Evolutionary conservation across 1,140 invertebrate species (phyloP).

Genomic region (Zaprionus gabonicus): DNA sequence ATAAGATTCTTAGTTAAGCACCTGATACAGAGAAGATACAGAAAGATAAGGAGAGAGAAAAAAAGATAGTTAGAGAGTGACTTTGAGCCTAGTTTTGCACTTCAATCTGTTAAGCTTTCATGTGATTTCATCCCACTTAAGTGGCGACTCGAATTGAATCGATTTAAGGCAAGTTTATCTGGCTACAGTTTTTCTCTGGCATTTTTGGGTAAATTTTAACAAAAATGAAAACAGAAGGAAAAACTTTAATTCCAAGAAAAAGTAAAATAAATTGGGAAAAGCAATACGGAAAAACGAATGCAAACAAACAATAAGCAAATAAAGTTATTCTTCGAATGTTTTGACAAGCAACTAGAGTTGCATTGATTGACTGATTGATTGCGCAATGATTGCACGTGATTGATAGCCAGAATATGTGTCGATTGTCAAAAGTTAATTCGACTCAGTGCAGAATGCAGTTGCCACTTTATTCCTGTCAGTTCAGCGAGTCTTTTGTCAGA

Average conservation of each 20-base stretch:
- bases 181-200: neutral
- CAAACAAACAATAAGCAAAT: neutral
- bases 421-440: neutral
- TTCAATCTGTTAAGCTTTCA: neutral
- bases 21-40: neutral
- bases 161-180: neutral
- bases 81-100: no score
- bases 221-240: neutral
- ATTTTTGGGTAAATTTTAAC: neutral
- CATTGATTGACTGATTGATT: conserved; percentile 4
- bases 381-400: neutral
- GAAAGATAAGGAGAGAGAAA: neutral
- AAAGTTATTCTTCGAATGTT: neutral
- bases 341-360: neutral
- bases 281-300: neutral
- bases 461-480: neutral
- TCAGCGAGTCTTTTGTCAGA: neutral
- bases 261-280: neutral
- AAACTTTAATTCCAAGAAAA: neutral
- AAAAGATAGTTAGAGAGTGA: neutral
- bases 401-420: neutral
- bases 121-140: neutral
- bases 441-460: neutral
- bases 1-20: no score
- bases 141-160: neutral